Percentiles rank a stretch among this genome's conserved stretches.
Evolutionary conservation across 2,888 invertebrate genomes (phyloP).

Genomic region (Lasioglossum morio): DNA sequence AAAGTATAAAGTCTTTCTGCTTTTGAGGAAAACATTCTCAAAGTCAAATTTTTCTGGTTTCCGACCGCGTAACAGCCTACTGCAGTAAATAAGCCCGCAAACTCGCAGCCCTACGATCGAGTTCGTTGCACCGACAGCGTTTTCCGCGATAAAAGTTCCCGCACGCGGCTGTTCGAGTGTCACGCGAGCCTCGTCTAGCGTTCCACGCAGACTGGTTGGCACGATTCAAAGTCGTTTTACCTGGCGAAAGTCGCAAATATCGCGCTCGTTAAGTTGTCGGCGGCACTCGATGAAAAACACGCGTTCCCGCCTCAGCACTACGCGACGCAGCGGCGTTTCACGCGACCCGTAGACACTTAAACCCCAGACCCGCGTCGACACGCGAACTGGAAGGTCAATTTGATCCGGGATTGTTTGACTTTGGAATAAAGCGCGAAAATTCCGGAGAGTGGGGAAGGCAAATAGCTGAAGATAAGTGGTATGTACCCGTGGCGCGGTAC

Average conservation of each 20-base stretch:
- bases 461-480: not conserved
- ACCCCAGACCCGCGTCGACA: not conserved
- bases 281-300: conserved; percentile 8
- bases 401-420: conserved; percentile 4
- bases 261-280: conserved; percentile 28
- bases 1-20: too few species aligned
- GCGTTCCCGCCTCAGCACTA: not conserved
- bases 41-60: too few species aligned
- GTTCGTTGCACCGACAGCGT: not conserved
- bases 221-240: not conserved
- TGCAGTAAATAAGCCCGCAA: conserved; percentile 18
- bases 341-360: not conserved
- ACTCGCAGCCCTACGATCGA: conserved; percentile 22
- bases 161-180: conserved; percentile 17
- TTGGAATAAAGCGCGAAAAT: conserved; percentile 10
- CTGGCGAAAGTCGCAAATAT: conserved; percentile 16
- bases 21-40: not conserved
- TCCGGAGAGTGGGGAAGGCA: not conserved
- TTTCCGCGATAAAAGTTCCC: conserved; percentile 18
- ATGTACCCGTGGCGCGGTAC: not conserved
- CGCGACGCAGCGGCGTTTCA: not conserved
- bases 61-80: not conserved
- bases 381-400: conserved; percentile 2
- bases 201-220: conserved; percentile 9
- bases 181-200: conserved; percentile 23